Evolutionary conservation across 2,113 vertebrate genomes (phyloP).

Genomic region (Cephalopterus ornatus): DNA sequence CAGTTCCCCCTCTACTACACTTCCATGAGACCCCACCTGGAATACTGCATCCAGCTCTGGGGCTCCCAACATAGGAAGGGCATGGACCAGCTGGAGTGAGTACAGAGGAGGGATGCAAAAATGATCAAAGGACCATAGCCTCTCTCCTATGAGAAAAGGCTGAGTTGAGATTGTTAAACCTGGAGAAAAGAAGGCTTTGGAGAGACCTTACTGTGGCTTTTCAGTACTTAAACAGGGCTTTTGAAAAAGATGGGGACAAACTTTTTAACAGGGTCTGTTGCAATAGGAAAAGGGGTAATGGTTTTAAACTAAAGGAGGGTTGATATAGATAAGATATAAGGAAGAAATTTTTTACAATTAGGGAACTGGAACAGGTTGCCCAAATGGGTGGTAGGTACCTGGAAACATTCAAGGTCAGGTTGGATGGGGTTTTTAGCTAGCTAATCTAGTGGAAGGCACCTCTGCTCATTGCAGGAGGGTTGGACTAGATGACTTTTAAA

Average conservation of each 20-base stretch:
- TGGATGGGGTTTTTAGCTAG: background rate
- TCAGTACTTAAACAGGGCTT: background rate
- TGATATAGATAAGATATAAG: background rate
- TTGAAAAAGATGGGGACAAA: background rate
- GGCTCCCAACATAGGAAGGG: rapidly evolving
- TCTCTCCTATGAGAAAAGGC: background rate
- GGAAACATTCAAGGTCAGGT: background rate
- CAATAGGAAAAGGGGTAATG: background rate
- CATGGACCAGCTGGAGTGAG: too few relatives aligned
- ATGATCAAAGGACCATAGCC: background rate
- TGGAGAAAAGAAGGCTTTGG: background rate
- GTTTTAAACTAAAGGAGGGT: background rate
- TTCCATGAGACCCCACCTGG: background rate
- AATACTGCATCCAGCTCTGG: background rate
- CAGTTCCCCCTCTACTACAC: too few relatives aligned
- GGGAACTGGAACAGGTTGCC: background rate
- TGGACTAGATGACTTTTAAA: background rate
- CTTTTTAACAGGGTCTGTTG: background rate
- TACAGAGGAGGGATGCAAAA: background rate
- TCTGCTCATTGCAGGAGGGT: rapidly evolving
- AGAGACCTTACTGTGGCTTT: background rate
- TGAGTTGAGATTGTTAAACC: background rate
- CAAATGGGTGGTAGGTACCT: background rate
- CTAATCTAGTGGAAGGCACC: background rate
- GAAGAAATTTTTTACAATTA: background rate